Conservation (phyloP, 2,888 invertebrate genomes). For the Agrochola circellaris region DNA sequence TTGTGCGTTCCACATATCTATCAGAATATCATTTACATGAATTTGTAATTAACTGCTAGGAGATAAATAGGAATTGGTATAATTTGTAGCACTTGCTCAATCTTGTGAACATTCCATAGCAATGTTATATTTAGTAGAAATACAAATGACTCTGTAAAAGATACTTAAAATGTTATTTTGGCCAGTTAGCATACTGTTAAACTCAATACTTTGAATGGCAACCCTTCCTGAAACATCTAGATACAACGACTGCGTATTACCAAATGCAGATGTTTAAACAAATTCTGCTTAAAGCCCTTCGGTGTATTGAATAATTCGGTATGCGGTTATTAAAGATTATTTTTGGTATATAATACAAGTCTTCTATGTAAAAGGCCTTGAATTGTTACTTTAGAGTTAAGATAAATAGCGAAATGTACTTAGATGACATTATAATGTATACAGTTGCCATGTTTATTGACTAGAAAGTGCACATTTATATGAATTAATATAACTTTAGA, state of each 20-base stretch:
- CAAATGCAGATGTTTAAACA: constrained; percentile 4
- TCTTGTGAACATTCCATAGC: constrained; percentile 78
- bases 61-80: constrained; percentile 58
- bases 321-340: constrained; percentile 45
- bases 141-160: constrained; percentile 48
- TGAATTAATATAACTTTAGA: constrained; percentile 57
- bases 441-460: constrained; percentile 84
- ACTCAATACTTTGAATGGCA: constrained; percentile 33
- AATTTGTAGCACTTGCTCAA: constrained; percentile 79
- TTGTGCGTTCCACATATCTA: constrained; percentile 62
- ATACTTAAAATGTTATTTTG: constrained; percentile 32
- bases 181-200: constrained; percentile 30
- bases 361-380: constrained; percentile 81
- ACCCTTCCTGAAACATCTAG: not conserved
- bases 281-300: not conserved
- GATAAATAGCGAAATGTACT: constrained; percentile 70
- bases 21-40: constrained; percentile 59
- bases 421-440: constrained; percentile 70
- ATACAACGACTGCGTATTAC: not conserved
- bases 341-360: constrained; percentile 65
- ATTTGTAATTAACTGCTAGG: constrained; percentile 46
- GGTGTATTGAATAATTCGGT: constrained; percentile 25
- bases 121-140: constrained; percentile 56
- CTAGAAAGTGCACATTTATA: constrained; percentile 73
- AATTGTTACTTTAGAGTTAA: constrained; percentile 76